Evolutionary conservation across 2,113 vertebrate species (phyloP).

Genomic region (Stigmatopora nigra): DNA sequence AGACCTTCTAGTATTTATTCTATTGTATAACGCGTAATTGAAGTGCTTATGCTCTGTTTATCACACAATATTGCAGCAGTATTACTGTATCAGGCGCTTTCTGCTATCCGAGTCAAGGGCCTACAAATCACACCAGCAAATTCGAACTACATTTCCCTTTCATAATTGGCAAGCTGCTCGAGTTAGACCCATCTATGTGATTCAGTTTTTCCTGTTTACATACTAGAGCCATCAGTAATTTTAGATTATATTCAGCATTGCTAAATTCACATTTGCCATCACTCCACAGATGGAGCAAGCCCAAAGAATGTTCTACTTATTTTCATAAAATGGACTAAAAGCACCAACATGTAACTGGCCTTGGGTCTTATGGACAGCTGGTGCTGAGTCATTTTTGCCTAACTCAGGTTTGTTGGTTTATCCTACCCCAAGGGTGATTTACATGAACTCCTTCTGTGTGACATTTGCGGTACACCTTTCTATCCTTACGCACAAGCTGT

Average conservation of each 20-base stretch:
- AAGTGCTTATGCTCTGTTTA: slow-evolving; percentile 2
- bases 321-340: slow-evolving; percentile 3
- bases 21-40: background rate
- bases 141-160: background rate
- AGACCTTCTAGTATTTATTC: background rate
- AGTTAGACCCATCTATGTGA: background rate
- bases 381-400: slow-evolving; percentile 1
- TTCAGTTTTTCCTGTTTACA: slow-evolving; percentile 1
- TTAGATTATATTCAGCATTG: slow-evolving; percentile 23
- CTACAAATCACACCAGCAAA: background rate
- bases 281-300: background rate
- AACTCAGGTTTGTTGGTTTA: background rate
- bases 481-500: background rate
- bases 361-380: slow-evolving; percentile 17
- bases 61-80: background rate
- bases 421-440: background rate
- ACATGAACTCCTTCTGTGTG: background rate
- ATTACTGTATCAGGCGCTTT: background rate
- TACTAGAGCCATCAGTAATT: slow-evolving; percentile 6
- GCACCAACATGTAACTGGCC: background rate
- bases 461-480: background rate
- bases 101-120: background rate
- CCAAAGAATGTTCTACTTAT: slow-evolving; percentile 5
- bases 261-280: background rate
- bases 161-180: slow-evolving; percentile 9